Evolutionary conservation across 64 coral and sea anemone genomes (phyloP).

Genomic region (Pocillopora damicornis): DNA sequence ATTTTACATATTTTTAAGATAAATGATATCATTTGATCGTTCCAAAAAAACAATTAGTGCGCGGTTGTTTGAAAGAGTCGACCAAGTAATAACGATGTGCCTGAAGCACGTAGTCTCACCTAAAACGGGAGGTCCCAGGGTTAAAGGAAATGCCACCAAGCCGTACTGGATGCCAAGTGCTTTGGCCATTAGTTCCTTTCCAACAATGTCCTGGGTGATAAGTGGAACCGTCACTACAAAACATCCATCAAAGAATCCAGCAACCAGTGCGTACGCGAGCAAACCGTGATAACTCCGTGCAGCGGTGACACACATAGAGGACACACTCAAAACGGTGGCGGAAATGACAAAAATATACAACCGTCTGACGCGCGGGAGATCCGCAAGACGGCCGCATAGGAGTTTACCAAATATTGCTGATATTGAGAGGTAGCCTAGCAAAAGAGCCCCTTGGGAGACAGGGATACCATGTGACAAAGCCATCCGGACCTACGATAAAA

Average conservation of each 20-base stretch:
- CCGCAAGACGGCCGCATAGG: slow-evolving; percentile 35
- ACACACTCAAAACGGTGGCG: background rate
- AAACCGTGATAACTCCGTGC: slow-evolving; percentile 32
- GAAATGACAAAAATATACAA: slow-evolving; percentile 26
- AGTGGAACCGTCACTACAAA: slow-evolving; percentile 54
- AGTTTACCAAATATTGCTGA: slow-evolving; percentile 63
- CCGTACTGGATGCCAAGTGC: slow-evolving; percentile 56
- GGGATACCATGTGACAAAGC: slow-evolving; percentile 38
- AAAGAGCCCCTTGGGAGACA: slow-evolving; percentile 49
- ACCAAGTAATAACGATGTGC: too few species aligned
- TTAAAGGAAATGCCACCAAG: slow-evolving; percentile 48
- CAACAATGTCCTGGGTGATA: slow-evolving; percentile 59
- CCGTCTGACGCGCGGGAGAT: slow-evolving; percentile 37
- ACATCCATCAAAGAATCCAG: slow-evolving; percentile 69
- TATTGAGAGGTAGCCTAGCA: slow-evolving; percentile 62
- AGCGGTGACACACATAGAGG: slow-evolving; percentile 51
- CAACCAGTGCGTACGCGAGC: slow-evolving; percentile 31
- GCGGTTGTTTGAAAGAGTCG: too few species aligned
- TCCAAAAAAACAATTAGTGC: too few species aligned
- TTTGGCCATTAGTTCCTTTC: slow-evolving; percentile 39
- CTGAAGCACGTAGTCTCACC: slow-evolving; percentile 2
- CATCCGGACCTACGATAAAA: slow-evolving; percentile 35
- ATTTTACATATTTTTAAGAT: too few species aligned
- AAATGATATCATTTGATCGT: too few species aligned
- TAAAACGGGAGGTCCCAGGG: slow-evolving; percentile 49